These are phyloP conservation scores for Puffinus mauretanicus DNA, from an alignment of 2,113 vertebrate genomes.

Conservation along the genomic window DNA sequence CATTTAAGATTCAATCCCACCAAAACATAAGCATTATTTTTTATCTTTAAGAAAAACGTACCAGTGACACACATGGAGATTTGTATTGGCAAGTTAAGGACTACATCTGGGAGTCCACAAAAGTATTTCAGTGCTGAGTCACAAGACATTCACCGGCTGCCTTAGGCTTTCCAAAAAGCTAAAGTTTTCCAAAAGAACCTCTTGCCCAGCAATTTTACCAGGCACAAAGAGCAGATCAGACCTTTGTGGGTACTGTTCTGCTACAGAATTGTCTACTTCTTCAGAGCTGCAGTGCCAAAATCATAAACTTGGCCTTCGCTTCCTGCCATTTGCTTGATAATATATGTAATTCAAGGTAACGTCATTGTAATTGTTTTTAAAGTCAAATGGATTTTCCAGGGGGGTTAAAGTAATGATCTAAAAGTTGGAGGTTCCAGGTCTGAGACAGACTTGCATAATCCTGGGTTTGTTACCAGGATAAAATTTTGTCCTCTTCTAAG, in stretches of 20 bases:
- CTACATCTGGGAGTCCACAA: neutral
- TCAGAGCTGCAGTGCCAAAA: neutral
- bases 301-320: neutral
- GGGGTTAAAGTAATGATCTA: neutral
- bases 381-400: neutral
- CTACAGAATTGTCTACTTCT: neutral
- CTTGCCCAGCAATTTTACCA: neutral
- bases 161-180: neutral
- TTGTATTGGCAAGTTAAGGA: neutral
- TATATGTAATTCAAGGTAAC: neutral
- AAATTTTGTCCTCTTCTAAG: neutral
- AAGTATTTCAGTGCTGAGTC: neutral
- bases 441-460: neutral
- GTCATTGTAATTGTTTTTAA: neutral
- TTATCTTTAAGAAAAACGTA: neutral
- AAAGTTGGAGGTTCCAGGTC: neutral
- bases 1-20: neutral
- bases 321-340: neutral
- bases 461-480: neutral
- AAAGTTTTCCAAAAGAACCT: neutral
- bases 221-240: neutral
- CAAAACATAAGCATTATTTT: neutral
- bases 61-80: neutral
- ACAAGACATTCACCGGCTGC: neutral
- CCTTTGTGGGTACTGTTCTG: neutral